Evolutionary conservation across 1,140 invertebrate genomes (phyloP).

Genomic region (Hylaeus anthracinus): DNA sequence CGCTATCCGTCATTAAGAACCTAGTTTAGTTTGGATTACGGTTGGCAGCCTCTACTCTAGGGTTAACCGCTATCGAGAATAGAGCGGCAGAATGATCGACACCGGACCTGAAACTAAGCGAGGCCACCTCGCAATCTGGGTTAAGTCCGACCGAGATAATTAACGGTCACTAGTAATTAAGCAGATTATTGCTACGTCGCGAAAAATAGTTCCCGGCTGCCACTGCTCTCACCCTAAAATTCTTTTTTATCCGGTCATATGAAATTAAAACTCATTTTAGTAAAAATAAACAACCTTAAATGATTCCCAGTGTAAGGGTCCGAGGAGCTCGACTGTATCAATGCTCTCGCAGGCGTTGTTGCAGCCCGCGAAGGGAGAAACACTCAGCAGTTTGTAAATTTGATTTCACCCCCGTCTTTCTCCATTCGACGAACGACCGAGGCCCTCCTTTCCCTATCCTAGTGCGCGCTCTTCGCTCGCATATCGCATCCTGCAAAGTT

Average conservation of each 20-base stretch:
- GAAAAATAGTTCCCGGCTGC: neutral
- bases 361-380: slow-evolving; percentile 20
- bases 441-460: neutral
- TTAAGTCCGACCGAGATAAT: neutral
- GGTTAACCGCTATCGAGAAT: neutral
- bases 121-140: neutral
- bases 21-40: too few relatives aligned
- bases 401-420: slow-evolving; percentile 53
- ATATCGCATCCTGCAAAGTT: slow-evolving; percentile 57
- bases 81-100: neutral
- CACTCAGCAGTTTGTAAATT: slow-evolving; percentile 60
- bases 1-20: too few relatives aligned
- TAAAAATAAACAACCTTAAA: too few relatives aligned
- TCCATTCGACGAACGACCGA: slow-evolving; percentile 9
- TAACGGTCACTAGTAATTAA: slow-evolving; percentile 10
- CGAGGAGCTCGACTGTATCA: too few relatives aligned
- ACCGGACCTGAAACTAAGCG: neutral
- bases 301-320: neutral
- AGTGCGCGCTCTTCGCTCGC: slow-evolving; percentile 1
- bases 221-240: too few relatives aligned
- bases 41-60: too few relatives aligned
- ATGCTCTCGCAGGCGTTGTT: neutral
- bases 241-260: too few relatives aligned
- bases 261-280: too few relatives aligned
- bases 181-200: slow-evolving; percentile 6